Percentiles rank a stretch among this genome's conserved stretches.
phyloP scores from a whole-genome alignment of 2,113 vertebrate species.

The Melanocharis versteri region DNA sequence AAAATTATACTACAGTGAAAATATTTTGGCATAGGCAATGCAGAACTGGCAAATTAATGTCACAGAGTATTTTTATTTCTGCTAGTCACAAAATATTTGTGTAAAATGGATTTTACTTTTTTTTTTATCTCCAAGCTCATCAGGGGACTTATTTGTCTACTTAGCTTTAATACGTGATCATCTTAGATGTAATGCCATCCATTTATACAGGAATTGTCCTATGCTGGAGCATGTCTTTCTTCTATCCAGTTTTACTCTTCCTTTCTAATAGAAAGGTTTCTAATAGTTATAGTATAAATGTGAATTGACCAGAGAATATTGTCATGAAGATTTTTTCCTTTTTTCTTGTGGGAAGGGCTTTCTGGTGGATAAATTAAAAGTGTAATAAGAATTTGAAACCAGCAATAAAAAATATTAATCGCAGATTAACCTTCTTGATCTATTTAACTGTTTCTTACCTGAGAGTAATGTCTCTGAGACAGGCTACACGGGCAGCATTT shows the following conservation, averaged over 20 bases:
- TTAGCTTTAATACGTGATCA: not conserved
- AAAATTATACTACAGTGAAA: constrained; percentile 3
- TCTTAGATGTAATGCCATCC: not conserved
- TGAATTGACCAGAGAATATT: not conserved
- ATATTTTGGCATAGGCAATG: not conserved
- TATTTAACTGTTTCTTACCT: not conserved
- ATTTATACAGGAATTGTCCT: not conserved
- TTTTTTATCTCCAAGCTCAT: not conserved
- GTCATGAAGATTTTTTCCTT: not conserved
- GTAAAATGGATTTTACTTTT: not conserved
- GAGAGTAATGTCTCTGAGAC: not conserved
- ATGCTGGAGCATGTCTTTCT: not conserved
- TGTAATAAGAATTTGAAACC: not conserved
- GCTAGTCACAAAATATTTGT: not conserved
- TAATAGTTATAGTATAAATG: not conserved
- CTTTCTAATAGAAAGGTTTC: not conserved
- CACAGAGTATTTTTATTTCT: not conserved
- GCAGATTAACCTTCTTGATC: not conserved
- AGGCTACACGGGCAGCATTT: not conserved
- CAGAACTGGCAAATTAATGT: not conserved
- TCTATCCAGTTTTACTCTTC: not conserved
- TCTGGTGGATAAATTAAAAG: not conserved
- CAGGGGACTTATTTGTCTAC: not conserved
- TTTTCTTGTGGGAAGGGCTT: too few species aligned
- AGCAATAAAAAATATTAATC: not conserved